phyloP scores from a whole-genome alignment of 2,113 vertebrate genomes.

The Ranitomeya imitator region DNA sequence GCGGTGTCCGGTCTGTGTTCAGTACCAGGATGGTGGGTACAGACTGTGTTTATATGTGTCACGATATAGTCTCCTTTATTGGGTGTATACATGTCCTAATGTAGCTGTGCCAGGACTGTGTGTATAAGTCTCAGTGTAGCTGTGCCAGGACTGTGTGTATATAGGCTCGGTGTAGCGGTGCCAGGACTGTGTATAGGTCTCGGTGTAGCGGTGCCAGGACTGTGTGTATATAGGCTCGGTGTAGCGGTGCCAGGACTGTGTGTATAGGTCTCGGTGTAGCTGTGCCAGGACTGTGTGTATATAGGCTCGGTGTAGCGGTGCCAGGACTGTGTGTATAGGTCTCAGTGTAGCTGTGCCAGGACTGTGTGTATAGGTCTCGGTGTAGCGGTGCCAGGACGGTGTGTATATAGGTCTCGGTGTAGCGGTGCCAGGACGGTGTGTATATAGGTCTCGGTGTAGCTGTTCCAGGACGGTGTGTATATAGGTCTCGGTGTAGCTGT shows the following conservation, averaged over 20 bases:
- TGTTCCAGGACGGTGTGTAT: too few relatives aligned
- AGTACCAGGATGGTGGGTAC: neutral
- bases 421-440: too few relatives aligned
- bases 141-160: too few relatives aligned
- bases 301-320: neutral
- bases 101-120: neutral
- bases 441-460: too few relatives aligned
- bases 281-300: neutral
- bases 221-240: neutral
- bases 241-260: neutral
- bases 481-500: too few relatives aligned
- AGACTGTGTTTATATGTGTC: neutral
- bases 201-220: too few relatives aligned
- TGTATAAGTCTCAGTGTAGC: neutral
- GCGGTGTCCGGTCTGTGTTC: neutral
- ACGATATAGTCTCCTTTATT: neutral
- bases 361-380: too few relatives aligned
- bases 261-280: neutral
- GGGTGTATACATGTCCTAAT: neutral
- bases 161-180: too few relatives aligned
- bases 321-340: neutral
- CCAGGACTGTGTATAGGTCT: too few relatives aligned
- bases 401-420: too few relatives aligned
- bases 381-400: too few relatives aligned
- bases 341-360: neutral